Conservation (phyloP, 2,797 vertebrate species). For the Vireo griseus region DNA sequence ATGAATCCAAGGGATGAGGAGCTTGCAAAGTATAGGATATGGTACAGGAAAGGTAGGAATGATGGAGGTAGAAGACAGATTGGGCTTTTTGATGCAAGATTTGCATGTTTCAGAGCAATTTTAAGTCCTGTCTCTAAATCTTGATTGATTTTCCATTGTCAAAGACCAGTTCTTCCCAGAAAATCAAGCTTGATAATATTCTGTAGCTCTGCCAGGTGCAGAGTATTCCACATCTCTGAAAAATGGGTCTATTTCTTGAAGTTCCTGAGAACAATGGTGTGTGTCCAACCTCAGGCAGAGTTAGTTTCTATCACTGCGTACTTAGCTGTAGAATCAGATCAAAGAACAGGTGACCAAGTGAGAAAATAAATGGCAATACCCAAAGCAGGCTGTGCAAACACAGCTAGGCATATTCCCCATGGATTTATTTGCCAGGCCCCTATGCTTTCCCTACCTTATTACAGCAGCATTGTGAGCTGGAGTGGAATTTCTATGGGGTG, state of each 20-base stretch:
- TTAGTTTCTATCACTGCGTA: not conserved
- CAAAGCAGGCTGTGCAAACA: not conserved
- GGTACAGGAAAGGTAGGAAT: not conserved
- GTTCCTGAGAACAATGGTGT: not conserved
- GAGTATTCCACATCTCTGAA: not conserved
- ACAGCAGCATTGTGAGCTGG: not conserved
- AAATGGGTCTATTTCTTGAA: not conserved
- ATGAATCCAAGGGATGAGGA: not conserved
- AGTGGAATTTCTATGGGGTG: not conserved
- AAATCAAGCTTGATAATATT: not conserved
- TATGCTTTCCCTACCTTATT: not conserved
- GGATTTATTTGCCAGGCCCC: not conserved
- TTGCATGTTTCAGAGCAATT: not conserved
- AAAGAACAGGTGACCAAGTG: not conserved
- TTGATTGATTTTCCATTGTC: not conserved
- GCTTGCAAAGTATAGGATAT: not conserved
- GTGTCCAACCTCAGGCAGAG: not conserved
- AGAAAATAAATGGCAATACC: not conserved
- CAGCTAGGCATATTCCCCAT: not conserved
- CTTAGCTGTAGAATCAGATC: not conserved
- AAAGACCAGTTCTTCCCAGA: not conserved
- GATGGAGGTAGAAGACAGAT: not conserved
- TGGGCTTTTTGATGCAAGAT: not conserved
- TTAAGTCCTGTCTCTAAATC: not conserved
- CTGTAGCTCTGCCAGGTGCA: not conserved